These are phyloP conservation scores for Drosophila birchii DNA, from an alignment of 2,888 invertebrate species.

Conservation along the genomic window DNA sequence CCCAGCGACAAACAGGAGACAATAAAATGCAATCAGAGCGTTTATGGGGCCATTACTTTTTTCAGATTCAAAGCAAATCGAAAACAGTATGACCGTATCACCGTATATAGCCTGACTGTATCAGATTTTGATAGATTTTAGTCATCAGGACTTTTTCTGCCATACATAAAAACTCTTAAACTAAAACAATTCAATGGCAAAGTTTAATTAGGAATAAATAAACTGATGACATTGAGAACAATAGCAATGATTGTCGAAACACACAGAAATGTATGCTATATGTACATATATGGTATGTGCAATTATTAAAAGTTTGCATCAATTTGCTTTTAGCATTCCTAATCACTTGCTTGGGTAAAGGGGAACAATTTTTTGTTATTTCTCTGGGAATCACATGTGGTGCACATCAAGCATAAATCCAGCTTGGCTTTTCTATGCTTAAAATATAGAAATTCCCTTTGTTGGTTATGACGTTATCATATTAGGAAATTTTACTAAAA, in stretches of 20 bases:
- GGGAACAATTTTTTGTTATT: neutral
- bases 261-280: constrained; percentile 14
- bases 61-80: constrained; percentile 16
- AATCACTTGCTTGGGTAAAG: neutral
- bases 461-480: neutral
- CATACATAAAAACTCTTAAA: neutral
- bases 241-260: constrained; percentile 27
- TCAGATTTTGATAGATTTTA: constrained; percentile 8
- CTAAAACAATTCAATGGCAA: neutral
- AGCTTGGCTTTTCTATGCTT: constrained; percentile 1
- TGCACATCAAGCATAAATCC: constrained; percentile 1
- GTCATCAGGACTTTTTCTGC: constrained; percentile 10
- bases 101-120: constrained; percentile 28
- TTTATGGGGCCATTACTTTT: constrained; percentile 38
- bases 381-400: constrained; percentile 2
- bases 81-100: constrained; percentile 36
- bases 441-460: constrained; percentile 1
- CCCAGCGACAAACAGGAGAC: constrained; percentile 36
- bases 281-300: neutral
- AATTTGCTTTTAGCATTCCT: constrained; percentile 8
- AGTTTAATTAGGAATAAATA: constrained; percentile 16
- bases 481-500: neutral
- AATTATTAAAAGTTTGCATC: constrained; percentile 7
- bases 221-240: constrained; percentile 10
- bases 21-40: constrained; percentile 60